Evolutionary conservation across 2,113 vertebrate genomes (phyloP).

Genomic region (Isichthys henryi): DNA sequence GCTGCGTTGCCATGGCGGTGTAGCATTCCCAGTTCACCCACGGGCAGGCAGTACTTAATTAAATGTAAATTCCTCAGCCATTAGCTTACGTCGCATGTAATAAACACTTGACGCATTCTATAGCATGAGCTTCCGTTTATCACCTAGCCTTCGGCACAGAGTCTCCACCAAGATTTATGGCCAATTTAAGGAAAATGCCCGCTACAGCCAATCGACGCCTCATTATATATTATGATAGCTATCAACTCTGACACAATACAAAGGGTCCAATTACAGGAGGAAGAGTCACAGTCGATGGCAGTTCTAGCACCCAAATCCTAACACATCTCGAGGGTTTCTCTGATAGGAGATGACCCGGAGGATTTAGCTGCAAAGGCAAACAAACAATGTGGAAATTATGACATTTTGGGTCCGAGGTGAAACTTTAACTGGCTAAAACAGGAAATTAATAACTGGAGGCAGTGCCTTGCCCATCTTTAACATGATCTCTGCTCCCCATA

Average conservation of each 20-base stretch:
- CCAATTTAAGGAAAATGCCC: not conserved
- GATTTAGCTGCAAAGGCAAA: not conserved
- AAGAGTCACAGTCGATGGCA: not conserved
- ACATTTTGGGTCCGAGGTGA: not conserved
- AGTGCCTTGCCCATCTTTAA: not conserved
- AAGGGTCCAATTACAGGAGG: not conserved
- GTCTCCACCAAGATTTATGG: constrained; percentile 21
- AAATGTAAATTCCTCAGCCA: constrained; percentile 19
- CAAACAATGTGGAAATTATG: not conserved
- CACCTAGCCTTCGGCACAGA: not conserved
- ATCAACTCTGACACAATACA: not conserved
- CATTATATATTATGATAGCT: constrained; percentile 16
- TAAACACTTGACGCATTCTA: not conserved
- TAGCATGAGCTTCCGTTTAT: constrained; percentile 1
- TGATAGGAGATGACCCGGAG: not conserved
- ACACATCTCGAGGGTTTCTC: not conserved
- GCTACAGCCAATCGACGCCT: constrained; percentile 9
- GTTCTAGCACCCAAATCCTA: not conserved
- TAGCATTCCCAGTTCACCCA: not conserved
- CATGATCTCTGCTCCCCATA: not conserved
- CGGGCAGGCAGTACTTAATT: constrained; percentile 16
- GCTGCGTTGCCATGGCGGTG: not conserved
- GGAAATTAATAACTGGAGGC: not conserved
- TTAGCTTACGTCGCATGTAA: constrained; percentile 20
- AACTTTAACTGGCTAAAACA: not conserved